These are phyloP conservation scores for Pseudomyrmex dendroicus DNA, from an alignment of 1,140 invertebrate species.

Conservation along the genomic window DNA sequence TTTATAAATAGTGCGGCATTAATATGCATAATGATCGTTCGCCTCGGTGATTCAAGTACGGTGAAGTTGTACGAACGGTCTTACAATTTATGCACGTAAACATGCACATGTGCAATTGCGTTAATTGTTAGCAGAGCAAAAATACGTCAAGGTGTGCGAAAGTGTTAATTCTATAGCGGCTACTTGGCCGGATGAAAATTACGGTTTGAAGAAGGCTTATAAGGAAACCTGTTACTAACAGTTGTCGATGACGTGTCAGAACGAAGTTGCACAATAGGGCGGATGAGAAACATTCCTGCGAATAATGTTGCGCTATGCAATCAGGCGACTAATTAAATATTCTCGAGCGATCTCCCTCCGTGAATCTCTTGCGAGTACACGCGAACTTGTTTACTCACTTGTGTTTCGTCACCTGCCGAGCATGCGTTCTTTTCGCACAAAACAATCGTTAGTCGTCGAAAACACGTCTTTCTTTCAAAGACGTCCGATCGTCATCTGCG, in stretches of 20 bases:
- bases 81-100: neutral
- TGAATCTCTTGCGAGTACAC: conserved; percentile 55
- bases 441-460: neutral
- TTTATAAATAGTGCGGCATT: too few species aligned
- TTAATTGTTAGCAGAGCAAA: neutral
- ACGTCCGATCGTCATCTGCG: neutral
- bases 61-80: neutral
- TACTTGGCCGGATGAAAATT: neutral
- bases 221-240: conserved; percentile 31
- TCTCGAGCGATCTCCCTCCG: conserved; percentile 51
- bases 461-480: neutral
- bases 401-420: conserved; percentile 47
- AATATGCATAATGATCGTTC: neutral
- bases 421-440: conserved; percentile 7
- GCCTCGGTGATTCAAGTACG: neutral
- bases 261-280: conserved; percentile 34
- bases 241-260: conserved; percentile 38
- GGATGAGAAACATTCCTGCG: conserved; percentile 37
- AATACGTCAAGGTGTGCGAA: neutral
- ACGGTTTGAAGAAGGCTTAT: conserved; percentile 4
- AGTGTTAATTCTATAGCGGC: neutral
- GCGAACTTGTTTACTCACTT: conserved; percentile 70
- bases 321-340: conserved; percentile 63
- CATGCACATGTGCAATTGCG: neutral
- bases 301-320: conserved; percentile 23